A percentile compares a stretch with the other conserved stretches of the same genome.
Evolutionary conservation across 2,888 invertebrate genomes (phyloP).

Genomic region (Heliconius ethilla): DNA sequence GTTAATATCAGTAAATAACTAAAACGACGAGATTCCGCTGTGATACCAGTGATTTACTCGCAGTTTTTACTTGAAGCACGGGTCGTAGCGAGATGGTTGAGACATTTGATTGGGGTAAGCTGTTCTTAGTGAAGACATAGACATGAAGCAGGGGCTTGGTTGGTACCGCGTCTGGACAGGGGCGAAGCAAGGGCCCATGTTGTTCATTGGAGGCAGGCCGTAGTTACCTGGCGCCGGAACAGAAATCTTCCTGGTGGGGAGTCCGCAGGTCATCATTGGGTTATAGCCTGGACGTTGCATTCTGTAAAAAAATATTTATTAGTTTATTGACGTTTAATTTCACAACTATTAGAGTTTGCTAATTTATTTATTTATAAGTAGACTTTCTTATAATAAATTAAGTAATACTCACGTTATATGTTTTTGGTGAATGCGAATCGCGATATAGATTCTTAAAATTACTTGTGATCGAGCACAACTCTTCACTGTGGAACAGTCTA

Average conservation of each 20-base stretch:
- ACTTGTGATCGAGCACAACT: no score
- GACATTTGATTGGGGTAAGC: slow-evolving; percentile 46
- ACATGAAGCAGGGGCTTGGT: slow-evolving; percentile 60
- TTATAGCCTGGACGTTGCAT: slow-evolving; percentile 66
- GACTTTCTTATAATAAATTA: no score
- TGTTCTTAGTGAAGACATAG: slow-evolving; percentile 56
- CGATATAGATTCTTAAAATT: not conserved
- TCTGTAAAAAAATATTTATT: slow-evolving; percentile 50
- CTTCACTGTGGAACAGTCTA: not conserved
- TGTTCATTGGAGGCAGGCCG: slow-evolving; percentile 29
- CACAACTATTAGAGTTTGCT: not conserved
- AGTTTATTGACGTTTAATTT: not conserved
- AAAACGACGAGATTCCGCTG: slow-evolving; percentile 41
- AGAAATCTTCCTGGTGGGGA: slow-evolving; percentile 29
- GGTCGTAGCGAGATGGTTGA: slow-evolving; percentile 44
- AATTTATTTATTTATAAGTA: not conserved
- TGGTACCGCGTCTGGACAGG: slow-evolving; percentile 47
- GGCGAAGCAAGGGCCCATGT: slow-evolving; percentile 47
- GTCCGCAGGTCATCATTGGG: slow-evolving; percentile 43
- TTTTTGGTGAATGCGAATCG: not conserved
- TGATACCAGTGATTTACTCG: not conserved
- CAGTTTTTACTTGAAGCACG: slow-evolving; percentile 46
- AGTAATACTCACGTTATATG: not conserved
- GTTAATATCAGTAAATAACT: not conserved
- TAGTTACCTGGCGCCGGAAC: slow-evolving; percentile 18